Evolutionary conservation across 1,140 invertebrate genomes (phyloP).

Genomic region (Anoplophora glabripennis): DNA sequence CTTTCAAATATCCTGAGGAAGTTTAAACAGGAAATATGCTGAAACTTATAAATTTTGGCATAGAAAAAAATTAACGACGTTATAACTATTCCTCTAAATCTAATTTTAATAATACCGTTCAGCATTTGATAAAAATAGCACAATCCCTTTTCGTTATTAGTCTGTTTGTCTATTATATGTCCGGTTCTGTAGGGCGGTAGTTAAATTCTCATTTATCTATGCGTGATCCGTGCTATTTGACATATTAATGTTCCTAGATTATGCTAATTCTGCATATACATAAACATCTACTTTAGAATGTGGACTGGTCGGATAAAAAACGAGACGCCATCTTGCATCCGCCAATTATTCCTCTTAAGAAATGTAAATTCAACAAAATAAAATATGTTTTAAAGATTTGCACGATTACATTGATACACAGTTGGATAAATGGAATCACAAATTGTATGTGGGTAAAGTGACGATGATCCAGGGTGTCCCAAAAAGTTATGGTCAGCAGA

Average conservation of each 20-base stretch:
- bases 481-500: too few species aligned
- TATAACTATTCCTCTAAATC: slow-evolving; percentile 12
- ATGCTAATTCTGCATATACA: slow-evolving; percentile 41
- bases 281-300: slow-evolving; percentile 38
- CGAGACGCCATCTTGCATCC: slow-evolving; percentile 18
- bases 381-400: too few species aligned
- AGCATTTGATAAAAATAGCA: slow-evolving; percentile 11
- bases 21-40: too few species aligned
- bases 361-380: too few species aligned
- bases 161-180: background rate
- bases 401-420: too few species aligned
- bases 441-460: too few species aligned
- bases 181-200: slow-evolving; percentile 20
- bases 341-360: slow-evolving; percentile 1
- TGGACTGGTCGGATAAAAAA: slow-evolving; percentile 33
- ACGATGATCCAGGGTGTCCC: too few species aligned
- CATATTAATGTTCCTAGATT: slow-evolving; percentile 40
- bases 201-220: slow-evolving; percentile 38
- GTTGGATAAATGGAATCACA: too few species aligned
- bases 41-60: too few species aligned
- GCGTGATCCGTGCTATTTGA: slow-evolving; percentile 24
- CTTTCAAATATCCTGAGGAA: too few species aligned
- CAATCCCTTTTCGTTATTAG: slow-evolving; percentile 1
- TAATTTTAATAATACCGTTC: slow-evolving; percentile 11
- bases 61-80: slow-evolving; percentile 6